A percentile compares a stretch with the other conserved stretches of the same genome.
Evolutionary conservation across 2,113 vertebrate species (phyloP).

Genomic region (Siniperca knerii): DNA sequence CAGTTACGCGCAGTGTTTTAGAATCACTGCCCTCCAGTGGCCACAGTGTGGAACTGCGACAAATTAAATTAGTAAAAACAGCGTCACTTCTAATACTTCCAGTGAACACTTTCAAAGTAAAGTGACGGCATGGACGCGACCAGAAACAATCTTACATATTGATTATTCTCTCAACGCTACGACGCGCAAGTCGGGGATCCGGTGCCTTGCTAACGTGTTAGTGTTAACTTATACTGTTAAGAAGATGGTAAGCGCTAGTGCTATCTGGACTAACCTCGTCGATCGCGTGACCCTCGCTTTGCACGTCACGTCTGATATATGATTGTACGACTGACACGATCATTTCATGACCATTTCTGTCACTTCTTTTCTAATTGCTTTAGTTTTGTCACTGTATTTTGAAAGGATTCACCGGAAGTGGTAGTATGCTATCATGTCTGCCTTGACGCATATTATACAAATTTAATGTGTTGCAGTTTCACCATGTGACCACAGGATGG

Average conservation of each 20-base stretch:
- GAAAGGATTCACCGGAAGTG: not conserved
- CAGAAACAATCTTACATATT: not conserved
- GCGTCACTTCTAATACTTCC: not conserved
- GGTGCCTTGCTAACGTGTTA: no score
- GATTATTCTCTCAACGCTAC: no score
- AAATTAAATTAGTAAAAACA: not conserved
- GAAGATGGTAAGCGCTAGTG: no score
- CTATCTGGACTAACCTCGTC: no score
- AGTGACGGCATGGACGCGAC: not conserved
- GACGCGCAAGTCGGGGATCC: no score
- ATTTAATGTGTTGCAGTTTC: not conserved
- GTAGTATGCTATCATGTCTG: no score
- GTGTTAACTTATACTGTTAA: no score
- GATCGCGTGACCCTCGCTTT: no score
- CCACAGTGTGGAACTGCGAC: not conserved
- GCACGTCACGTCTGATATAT: no score
- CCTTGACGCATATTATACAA: fast-evolving
- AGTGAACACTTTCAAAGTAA: not conserved
- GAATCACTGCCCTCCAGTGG: not conserved
- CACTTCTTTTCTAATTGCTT: not conserved
- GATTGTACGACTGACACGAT: no score
- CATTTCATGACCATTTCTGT: not conserved
- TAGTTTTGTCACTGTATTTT: not conserved
- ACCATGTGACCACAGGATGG: not conserved
- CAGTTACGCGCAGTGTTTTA: no score